Evolutionary conservation across 2,113 vertebrate species (phyloP).

Genomic region (Anarhynchus alexandrinus): DNA sequence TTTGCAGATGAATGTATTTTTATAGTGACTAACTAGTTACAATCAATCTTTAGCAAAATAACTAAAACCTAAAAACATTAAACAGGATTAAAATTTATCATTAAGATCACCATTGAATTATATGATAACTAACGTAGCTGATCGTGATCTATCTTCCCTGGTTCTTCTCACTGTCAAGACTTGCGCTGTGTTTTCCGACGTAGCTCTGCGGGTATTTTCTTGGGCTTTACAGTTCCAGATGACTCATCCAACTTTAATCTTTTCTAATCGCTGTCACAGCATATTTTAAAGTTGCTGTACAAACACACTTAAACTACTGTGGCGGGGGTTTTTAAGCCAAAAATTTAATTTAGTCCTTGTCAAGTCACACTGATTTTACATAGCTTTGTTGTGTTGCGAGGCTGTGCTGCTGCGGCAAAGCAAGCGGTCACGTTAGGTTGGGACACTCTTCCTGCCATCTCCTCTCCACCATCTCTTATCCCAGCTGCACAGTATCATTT

Average conservation of each 20-base stretch:
- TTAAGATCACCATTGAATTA: background rate
- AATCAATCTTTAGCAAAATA: background rate
- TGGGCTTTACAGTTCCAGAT: background rate
- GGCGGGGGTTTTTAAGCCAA: background rate
- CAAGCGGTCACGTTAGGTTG: background rate
- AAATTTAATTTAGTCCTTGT: background rate
- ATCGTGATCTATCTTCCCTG: background rate
- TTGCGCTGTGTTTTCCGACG: background rate
- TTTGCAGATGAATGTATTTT: background rate
- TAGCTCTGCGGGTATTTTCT: background rate
- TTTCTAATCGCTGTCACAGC: background rate
- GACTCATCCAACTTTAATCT: background rate
- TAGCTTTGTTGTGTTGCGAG: background rate
- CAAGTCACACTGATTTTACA: background rate
- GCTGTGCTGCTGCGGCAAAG: background rate
- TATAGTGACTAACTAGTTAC: background rate
- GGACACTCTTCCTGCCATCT: background rate
- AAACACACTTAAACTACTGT: background rate
- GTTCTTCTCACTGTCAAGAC: background rate
- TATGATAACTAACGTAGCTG: background rate
- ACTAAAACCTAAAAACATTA: background rate
- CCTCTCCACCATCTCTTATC: background rate
- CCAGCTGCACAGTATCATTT: background rate
- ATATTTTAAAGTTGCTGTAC: background rate
- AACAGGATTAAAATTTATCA: background rate